Evolutionary conservation across 2,797 vertebrate species (phyloP).

Genomic region (Sebastolobus altivelis): DNA sequence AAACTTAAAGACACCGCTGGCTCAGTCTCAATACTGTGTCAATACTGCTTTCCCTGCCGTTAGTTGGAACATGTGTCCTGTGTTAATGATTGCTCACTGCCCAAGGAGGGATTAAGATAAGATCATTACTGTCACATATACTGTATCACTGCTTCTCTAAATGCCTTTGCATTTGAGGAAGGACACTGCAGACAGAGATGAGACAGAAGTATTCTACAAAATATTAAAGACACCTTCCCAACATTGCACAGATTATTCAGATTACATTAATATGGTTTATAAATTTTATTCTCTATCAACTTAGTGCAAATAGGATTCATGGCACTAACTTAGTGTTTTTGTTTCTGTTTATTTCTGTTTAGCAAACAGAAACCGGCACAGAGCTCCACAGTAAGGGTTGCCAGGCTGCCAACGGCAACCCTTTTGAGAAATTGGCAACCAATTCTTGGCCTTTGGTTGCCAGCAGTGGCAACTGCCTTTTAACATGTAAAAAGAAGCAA

Average conservation of each 20-base stretch:
- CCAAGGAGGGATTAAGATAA: slow-evolving; percentile 1
- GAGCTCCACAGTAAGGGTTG: too few relatives aligned
- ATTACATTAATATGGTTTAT: neutral
- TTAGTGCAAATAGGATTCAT: neutral
- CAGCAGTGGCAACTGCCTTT: too few relatives aligned
- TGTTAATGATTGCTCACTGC: slow-evolving; percentile 35
- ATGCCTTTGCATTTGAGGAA: neutral
- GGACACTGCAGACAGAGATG: neutral
- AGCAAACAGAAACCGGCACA: too few relatives aligned
- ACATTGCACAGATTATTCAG: neutral
- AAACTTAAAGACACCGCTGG: neutral
- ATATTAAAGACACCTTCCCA: neutral
- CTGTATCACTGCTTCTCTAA: neutral
- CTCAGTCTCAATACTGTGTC: slow-evolving; percentile 13
- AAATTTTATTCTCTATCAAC: neutral
- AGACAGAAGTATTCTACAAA: neutral
- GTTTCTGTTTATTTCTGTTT: too few relatives aligned
- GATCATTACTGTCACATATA: neutral
- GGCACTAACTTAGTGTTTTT: neutral
- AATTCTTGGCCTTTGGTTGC: too few relatives aligned
- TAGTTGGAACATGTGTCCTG: neutral
- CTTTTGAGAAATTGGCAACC: too few relatives aligned
- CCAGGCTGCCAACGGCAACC: too few relatives aligned
- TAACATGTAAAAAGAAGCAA: too few relatives aligned
- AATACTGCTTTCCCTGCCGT: neutral